Evolutionary conservation across 2,113 vertebrate species (phyloP), one percentile per base, ranked within the genome.

Genomic region (Rhinogobius similis): DNA sequence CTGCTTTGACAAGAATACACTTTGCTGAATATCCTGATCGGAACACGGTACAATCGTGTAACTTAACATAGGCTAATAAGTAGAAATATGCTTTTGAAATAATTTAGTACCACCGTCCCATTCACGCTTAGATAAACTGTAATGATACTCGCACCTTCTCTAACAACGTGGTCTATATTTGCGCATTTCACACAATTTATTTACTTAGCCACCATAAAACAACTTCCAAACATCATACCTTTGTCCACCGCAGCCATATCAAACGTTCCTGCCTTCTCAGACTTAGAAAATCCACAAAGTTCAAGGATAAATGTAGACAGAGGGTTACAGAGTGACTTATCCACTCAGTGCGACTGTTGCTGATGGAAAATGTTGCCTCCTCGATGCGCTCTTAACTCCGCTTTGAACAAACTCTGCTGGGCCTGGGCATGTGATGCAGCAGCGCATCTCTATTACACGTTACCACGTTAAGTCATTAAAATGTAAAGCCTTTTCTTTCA

Each of bases 231-330:
- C 1, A 10, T 75, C 84, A 78, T 72, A 91, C 90, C 84, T 79
- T 77, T 81, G 10, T 70, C 73, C 20, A 58, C 14, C 6, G 79
- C 69, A 67, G 87, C 85, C 89, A 90, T 92, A 53, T 32, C 55
- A 53, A 73, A 59, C 10, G 66, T 36, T 58, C n/a, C 1, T 69
- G 64, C 61, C 39, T 14, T 68, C 38, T 65, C 29, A 61, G 70
- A 72, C 23, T 41, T 11, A 41, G 26, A 63, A 39, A 26, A 1
- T 55, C 23, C 52, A 13, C 21, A 55, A 12, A 14, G 39, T 16
- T 36, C 43, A 46, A 71, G 38, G 43, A 41, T 67, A 68, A 68
- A 77, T 76, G 73, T 78, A 61, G 26, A 20, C 16, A 52, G 58
- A 48, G 59, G 13, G 39, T 46, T 18, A 36, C 21, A 77, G 44